Evolutionary conservation across 2,113 vertebrate genomes (phyloP).

Genomic region (Marmota monax): DNA sequence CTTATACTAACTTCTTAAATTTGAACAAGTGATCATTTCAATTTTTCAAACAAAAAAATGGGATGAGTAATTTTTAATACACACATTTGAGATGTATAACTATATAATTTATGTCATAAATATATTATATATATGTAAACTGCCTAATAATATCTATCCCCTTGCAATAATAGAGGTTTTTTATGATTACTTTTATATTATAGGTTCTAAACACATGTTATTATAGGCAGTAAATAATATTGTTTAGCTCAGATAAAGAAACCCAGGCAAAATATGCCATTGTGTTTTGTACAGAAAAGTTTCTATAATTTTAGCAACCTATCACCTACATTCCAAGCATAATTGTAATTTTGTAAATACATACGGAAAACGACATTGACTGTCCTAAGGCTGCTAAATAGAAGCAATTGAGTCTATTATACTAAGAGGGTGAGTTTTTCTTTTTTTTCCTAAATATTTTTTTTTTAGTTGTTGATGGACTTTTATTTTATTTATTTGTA

Average conservation of each 20-base stretch:
- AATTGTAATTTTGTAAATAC: slow-evolving; percentile 64
- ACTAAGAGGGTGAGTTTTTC: too few relatives aligned
- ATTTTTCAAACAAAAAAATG: slow-evolving; percentile 37
- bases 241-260: slow-evolving; percentile 8
- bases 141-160: not conserved
- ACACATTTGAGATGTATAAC: not conserved
- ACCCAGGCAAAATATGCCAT: not conserved
- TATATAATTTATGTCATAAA: not conserved
- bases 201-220: not conserved
- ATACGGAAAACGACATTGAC: rapidly evolving
- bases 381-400: too few relatives aligned
- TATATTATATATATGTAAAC: not conserved
- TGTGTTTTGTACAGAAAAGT: not conserved
- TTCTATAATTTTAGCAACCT: not conserved
- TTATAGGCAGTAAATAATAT: not conserved
- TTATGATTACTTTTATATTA: not conserved
- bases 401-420: too few relatives aligned
- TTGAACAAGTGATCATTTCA: not conserved
- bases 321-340: not conserved
- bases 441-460: too few relatives aligned
- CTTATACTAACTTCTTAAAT: not conserved
- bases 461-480: too few relatives aligned
- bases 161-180: not conserved
- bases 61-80: not conserved
- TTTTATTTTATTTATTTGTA: too few relatives aligned